Percentiles rank a stretch among this genome's conserved stretches.
These are phyloP conservation scores for Fringilla coelebs DNA, from an alignment of 2,797 vertebrate genomes.

Conservation along the genomic window DNA sequence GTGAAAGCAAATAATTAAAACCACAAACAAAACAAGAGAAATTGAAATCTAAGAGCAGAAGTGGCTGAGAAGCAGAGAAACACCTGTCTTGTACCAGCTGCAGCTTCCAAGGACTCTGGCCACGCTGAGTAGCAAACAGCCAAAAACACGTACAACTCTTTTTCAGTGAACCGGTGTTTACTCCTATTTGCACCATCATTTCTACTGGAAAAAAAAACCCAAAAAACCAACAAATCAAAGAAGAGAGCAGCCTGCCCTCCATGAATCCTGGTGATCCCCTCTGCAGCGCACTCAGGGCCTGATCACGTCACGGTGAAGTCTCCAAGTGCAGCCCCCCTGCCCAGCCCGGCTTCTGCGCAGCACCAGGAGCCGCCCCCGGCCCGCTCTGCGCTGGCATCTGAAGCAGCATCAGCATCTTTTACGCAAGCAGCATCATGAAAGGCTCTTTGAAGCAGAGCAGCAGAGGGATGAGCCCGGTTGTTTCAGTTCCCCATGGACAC, in stretches of 20 bases:
- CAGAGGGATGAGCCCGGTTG: background rate
- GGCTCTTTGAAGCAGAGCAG: background rate
- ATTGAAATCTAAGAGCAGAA: background rate
- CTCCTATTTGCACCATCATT: background rate
- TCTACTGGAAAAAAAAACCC: background rate
- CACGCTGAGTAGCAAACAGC: background rate
- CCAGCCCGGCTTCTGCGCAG: background rate
- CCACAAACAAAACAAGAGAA: background rate
- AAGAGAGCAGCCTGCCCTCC: background rate
- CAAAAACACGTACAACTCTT: fast-evolving
- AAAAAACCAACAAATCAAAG: background rate
- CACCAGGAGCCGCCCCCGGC: background rate
- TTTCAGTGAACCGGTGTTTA: background rate
- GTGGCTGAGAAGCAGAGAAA: background rate
- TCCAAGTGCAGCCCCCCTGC: background rate
- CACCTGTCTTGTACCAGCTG: background rate
- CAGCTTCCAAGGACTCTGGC: background rate
- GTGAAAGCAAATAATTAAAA: background rate
- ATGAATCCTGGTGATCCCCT: fast-evolving
- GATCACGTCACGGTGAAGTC: fast-evolving
- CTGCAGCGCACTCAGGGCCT: fast-evolving
- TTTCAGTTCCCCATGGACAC: background rate
- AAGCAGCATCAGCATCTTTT: slow-evolving; percentile 21
- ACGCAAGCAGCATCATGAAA: background rate
- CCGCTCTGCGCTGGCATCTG: background rate